Evolutionary conservation across 2,797 vertebrate genomes (phyloP).

Genomic region (Apogon hyalosoma): DNA sequence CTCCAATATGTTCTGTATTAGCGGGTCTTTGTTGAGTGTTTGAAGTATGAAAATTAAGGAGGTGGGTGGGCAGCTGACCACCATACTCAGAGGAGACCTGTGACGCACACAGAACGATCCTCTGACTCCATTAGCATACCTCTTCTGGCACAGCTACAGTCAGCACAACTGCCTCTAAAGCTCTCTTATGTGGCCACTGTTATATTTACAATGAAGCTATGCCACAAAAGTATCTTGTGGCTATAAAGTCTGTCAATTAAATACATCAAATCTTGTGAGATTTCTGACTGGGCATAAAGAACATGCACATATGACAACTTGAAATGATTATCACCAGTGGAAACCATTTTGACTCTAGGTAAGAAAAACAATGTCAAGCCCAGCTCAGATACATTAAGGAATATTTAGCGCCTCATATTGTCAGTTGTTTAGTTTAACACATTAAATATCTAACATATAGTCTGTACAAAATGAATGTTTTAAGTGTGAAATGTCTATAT

Average conservation of each 20-base stretch:
- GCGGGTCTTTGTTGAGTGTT: slow-evolving; percentile 67
- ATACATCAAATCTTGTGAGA: slow-evolving; percentile 16
- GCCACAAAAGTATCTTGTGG: slow-evolving; percentile 34
- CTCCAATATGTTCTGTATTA: slow-evolving; percentile 81
- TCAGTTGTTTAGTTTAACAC: no score
- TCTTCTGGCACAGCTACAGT: slow-evolving; percentile 52
- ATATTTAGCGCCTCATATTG: background rate
- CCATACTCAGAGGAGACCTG: slow-evolving; percentile 61
- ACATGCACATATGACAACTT: background rate
- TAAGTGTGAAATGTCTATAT: no score
- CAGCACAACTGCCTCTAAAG: slow-evolving; percentile 19
- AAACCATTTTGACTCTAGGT: background rate
- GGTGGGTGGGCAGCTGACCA: slow-evolving; percentile 59
- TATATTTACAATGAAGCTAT: slow-evolving; percentile 33
- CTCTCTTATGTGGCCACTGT: slow-evolving; percentile 50
- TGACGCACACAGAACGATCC: slow-evolving; percentile 69
- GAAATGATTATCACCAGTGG: background rate
- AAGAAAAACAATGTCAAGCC: background rate
- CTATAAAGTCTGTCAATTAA: slow-evolving; percentile 11
- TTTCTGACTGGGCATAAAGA: background rate
- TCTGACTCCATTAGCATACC: slow-evolving; percentile 71
- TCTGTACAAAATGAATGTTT: no score
- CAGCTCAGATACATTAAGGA: background rate
- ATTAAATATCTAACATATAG: no score
- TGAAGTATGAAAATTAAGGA: slow-evolving; percentile 61